phyloP scores from a whole-genome alignment of 2,113 vertebrate genomes.

The Hypanus sabinus region DNA sequence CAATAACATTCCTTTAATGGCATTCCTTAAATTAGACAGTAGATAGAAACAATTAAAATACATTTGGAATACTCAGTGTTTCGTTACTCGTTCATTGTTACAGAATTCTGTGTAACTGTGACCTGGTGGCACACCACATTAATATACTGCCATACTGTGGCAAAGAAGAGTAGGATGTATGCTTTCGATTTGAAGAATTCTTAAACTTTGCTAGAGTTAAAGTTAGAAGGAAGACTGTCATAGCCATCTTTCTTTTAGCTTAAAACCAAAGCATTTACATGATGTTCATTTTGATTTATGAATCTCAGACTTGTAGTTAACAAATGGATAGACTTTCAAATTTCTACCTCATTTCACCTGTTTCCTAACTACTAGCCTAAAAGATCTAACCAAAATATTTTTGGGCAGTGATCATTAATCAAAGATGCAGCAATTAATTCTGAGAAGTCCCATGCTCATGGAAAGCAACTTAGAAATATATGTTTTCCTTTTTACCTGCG shows the following conservation, averaged over 20 bases:
- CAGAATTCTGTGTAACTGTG: neutral
- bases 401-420: too few species aligned
- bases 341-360: too few species aligned
- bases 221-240: neutral
- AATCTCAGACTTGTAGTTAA: too few species aligned
- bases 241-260: neutral
- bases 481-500: too few species aligned
- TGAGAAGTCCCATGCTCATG: neutral
- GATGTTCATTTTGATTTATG: too few species aligned
- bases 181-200: neutral
- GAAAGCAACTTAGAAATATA: neutral
- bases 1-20: conserved; percentile 21
- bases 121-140: neutral
- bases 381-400: too few species aligned
- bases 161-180: neutral
- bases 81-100: neutral
- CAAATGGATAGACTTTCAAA: too few species aligned
- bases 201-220: neutral
- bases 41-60: conserved; percentile 28
- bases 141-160: conserved; percentile 9
- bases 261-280: neutral
- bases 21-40: conserved; percentile 6
- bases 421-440: too few species aligned
- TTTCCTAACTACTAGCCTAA: too few species aligned
- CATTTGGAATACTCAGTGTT: neutral